Evolutionary conservation across 2,888 invertebrate genomes (phyloP), one percentile per base, ranked within the genome.

Genomic region (Dicycla oo): DNA sequence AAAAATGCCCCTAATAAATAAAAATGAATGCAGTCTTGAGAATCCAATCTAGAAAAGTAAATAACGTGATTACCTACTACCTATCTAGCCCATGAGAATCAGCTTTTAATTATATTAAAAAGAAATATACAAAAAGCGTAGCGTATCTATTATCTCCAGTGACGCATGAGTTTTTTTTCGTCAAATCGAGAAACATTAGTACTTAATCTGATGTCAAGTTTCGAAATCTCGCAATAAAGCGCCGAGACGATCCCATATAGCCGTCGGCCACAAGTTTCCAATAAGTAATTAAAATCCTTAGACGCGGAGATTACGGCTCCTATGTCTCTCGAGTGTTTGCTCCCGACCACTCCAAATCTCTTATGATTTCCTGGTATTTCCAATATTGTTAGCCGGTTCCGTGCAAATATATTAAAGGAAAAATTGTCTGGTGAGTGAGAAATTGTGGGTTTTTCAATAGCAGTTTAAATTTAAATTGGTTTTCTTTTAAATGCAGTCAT

Each of bases 281-380:
- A 95, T 94, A 95, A 95, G 95, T 95, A 95, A 96, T 96, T 96
- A 96, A 95, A 95, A 95, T 94, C 95, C 89, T 89, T 90, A 94
- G 94, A 93, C 92, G 91, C 91, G 89, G 91, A 93, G 93, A 94
- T 95, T 94, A 95, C 94, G 88, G 86, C 88, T 89, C 83, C 91
- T 91, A 89, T 90, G 90, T 91, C 94, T 94, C 92, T 90, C 90
- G 89, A 89, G 90, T 95, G 91, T 95, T 95, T 95, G 92, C 91
- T 90, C 88, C 84, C 86, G 87, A 89, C 89, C 90, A 91, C 91
- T 92, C 89, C 89, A 91, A 89, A 90, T 90, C 85, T 88, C 86
- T 91, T 88, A 90, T 91, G 91, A 89, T 91, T 91, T 92, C 93
- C 93, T 94, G 92, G 90, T 92, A 90, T 84, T 83, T 83, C 85